Evolutionary conservation across 1,140 invertebrate genomes (phyloP).

Genomic region (Drosophila trapezifrons): DNA sequence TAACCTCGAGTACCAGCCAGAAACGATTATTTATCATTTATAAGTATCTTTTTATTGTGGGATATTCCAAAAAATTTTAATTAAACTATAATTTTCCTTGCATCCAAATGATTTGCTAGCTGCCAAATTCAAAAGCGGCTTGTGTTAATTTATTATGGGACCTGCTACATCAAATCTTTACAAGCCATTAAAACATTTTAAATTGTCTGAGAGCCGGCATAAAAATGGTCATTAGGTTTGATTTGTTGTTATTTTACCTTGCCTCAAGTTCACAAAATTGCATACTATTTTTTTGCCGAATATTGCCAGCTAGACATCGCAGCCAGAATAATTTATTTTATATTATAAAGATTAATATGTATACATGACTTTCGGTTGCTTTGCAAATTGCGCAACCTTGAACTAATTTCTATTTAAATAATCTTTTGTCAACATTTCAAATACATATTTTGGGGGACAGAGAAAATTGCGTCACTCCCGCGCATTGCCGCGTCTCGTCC

Average conservation of each 20-base stretch:
- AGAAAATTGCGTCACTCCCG: constrained; percentile 67
- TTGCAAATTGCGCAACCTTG: constrained; percentile 77
- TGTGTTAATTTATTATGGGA: constrained; percentile 49
- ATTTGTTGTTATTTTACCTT: constrained; percentile 52
- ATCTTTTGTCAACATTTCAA: constrained; percentile 61
- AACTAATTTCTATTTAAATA: constrained; percentile 83
- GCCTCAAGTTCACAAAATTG: constrained; percentile 61
- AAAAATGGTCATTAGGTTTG: constrained; percentile 25
- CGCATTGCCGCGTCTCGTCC: background rate
- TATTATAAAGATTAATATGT: constrained; percentile 33
- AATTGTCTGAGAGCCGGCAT: constrained; percentile 38
- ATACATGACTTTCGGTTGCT: constrained; percentile 54
- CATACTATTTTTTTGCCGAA: constrained; percentile 14
- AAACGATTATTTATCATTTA: background rate
- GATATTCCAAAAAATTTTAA: background rate
- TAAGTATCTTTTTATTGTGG: background rate
- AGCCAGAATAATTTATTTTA: constrained; percentile 30
- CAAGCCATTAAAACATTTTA: constrained; percentile 57
- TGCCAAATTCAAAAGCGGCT: constrained; percentile 16
- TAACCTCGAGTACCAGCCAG: background rate
- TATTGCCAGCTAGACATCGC: constrained; percentile 1
- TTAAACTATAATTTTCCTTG: background rate
- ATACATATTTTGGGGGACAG: constrained; percentile 16
- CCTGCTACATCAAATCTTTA: constrained; percentile 41
- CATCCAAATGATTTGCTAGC: background rate